Base-by-base conservation (phyloP, 2,888 invertebrate genomes). In the Epirrhoe tristata region DNA sequence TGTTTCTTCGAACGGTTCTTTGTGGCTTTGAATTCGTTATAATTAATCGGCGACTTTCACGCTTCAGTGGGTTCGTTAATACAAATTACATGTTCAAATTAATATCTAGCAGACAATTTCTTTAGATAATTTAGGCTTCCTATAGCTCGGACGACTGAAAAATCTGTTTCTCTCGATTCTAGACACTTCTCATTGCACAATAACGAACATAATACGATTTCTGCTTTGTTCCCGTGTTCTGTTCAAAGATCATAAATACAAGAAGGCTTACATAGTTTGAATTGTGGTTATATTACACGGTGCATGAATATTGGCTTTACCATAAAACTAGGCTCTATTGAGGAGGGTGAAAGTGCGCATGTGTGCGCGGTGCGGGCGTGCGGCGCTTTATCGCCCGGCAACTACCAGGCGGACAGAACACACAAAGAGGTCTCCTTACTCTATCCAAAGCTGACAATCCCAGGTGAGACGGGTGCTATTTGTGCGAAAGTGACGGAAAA, bases 301-400 rank as follows among this genome's bases (percentile, higher is more conserved):
- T 12, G 39, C 39, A 12, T 43, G 12, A 8, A 43, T 43, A 39
- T 43, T 4, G 10, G 39, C 4, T 43, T 12, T 0, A 43, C 39
- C 39, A 43, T 43, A 43, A 43, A 43, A 43, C 12, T 12, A 43
- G 39, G 39, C 12, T 12, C 39, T 43, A 43, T 12, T 43, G 39
- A 12, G 12, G 12, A 12, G 39, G 39, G 2, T 12, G 16, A 48
- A 14, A 85, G 63, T 88, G 90, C 91, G 91, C 90, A 90, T 90
- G 91, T 91, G 89, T 89, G 92, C 87, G 90, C 90, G 88, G 90
- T 88, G 86, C 84, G 88, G 89, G 87, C 90, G 90, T 91, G 90
- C 93, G 91, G 89, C 83, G 90, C 86, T 87, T 84, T 79, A 79
- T 72, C 86, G 86, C 89, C 91, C 90, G 90, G 88, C 87, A 87